A percentile compares a stretch with the other conserved stretches of the same genome.
phyloP scores from a whole-genome alignment of 2,888 invertebrate genomes.

The Actias luna region DNA sequence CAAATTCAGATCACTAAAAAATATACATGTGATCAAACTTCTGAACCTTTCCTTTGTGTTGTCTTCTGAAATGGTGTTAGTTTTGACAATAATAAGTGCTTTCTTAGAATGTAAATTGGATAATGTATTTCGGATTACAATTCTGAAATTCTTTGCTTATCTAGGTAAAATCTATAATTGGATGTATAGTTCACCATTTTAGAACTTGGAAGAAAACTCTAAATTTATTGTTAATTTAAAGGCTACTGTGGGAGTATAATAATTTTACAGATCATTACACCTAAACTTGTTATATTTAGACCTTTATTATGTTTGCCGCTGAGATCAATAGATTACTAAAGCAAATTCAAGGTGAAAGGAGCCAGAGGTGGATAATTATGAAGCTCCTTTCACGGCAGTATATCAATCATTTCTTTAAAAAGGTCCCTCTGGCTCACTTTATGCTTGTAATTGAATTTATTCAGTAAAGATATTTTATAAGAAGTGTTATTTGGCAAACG shows the following conservation, averaged over 20 bases:
- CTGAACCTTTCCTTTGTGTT: too few relatives aligned
- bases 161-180: too few relatives aligned
- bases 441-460: constrained; percentile 33
- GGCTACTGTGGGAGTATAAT: not conserved
- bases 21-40: too few relatives aligned
- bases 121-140: too few relatives aligned
- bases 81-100: too few relatives aligned
- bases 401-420: constrained; percentile 38
- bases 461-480: constrained; percentile 18
- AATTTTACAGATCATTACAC: not conserved
- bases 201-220: too few relatives aligned
- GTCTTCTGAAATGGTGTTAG: too few relatives aligned
- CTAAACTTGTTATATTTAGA: not conserved
- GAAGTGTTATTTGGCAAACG: constrained; percentile 7
- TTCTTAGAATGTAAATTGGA: too few relatives aligned
- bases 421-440: constrained; percentile 23
- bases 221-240: too few relatives aligned
- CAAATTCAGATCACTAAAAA: too few relatives aligned
- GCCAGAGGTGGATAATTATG: constrained; percentile 25
- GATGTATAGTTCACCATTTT: too few relatives aligned
- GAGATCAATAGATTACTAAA: constrained; percentile 19
- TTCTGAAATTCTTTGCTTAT: too few relatives aligned
- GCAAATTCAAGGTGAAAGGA: constrained; percentile 22
- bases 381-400: constrained; percentile 22
- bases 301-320: constrained; percentile 13